Conservation (phyloP, 2,888 invertebrate genomes). For the Acanthoscelides obtectus region DNA sequence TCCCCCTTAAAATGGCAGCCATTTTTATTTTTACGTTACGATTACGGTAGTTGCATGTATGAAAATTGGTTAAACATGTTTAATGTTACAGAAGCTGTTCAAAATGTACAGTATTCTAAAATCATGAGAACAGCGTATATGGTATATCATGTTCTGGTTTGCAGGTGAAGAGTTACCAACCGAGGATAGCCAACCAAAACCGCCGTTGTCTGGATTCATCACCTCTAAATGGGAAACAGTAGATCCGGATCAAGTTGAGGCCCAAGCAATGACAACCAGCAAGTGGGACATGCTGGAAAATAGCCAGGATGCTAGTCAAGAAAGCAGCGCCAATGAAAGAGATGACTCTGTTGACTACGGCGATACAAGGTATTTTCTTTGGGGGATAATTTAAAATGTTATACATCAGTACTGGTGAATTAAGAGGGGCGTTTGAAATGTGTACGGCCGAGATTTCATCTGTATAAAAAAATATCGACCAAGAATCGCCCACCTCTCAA, state of each 20-base stretch:
- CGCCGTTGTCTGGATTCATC: constrained; percentile 66
- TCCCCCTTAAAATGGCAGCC: too few relatives aligned
- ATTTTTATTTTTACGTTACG: too few relatives aligned
- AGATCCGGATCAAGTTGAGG: constrained; percentile 78
- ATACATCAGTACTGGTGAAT: too few relatives aligned
- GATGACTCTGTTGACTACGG: constrained; percentile 44
- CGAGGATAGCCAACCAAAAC: constrained; percentile 30
- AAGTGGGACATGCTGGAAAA: constrained; percentile 79
- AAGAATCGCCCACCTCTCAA: too few relatives aligned
- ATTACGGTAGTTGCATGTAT: too few relatives aligned
- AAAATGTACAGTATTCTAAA: too few relatives aligned
- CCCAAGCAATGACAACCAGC: constrained; percentile 79
- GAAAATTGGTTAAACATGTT: too few relatives aligned
- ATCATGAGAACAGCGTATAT: background rate
- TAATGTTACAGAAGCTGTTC: too few relatives aligned
- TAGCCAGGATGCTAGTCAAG: constrained; percentile 43
- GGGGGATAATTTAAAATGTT: too few relatives aligned
- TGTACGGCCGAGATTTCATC: too few relatives aligned
- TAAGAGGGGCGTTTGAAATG: too few relatives aligned
- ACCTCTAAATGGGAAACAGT: constrained; percentile 97
- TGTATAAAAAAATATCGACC: too few relatives aligned
- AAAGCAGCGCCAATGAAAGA: constrained; percentile 41
- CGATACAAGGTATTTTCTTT: constrained; percentile 46
- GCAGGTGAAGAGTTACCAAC: constrained; percentile 39
- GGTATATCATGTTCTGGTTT: background rate